Base-by-base conservation (phyloP, 53 echinoderm and acorn worm species). In the Actinopyga echinites region DNA sequence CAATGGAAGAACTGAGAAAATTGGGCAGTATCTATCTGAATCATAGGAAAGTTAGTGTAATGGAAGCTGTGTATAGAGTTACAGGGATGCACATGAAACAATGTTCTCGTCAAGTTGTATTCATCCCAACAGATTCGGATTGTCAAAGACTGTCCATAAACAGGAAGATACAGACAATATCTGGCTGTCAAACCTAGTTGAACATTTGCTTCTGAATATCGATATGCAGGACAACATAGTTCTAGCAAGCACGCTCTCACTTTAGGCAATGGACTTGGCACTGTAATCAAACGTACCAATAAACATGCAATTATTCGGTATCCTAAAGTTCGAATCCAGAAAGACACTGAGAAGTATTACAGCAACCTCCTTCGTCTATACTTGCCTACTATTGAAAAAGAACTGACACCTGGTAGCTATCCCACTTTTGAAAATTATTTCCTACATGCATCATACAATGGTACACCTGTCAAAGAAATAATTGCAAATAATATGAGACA, bases 41-140 rank as follows among this genome's bases (percentile, higher is more conserved):
- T 36, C 73, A 84, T 63, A 73, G 85, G 56, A 74, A 84, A 38
- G 55, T 84, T 74, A 84, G 85, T 36, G 57, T 84, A 38, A 73
- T 84, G 85, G 85, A 74, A 57, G 85, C 69, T 21, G 68, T 83
- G 11, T 83, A 56, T 30, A 83, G 83, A 69, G 36, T 53, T 52
- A 61, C 69, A 69, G 83, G 83, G 1, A 83, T 83, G 83, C 29
- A 83, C 42, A 30, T 83, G 55, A 83, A 83, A 34, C 42, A 26
- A 11, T 69, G 83, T 55, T 67, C 68, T 30, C 45, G 83, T 45
- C 68, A 83, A 69, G 56, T 83, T 56, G 55, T 83, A 2, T 83
- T 67, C 56, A 69, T 83, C 83, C 69, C 83, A 83, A 69, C 83
- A 31, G 69, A 83, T 26, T 26, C 52, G 11, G 52, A 83, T 30